Evolutionary conservation across 2,797 vertebrate species (phyloP).

Genomic region (Pelodytes ibericus): DNA sequence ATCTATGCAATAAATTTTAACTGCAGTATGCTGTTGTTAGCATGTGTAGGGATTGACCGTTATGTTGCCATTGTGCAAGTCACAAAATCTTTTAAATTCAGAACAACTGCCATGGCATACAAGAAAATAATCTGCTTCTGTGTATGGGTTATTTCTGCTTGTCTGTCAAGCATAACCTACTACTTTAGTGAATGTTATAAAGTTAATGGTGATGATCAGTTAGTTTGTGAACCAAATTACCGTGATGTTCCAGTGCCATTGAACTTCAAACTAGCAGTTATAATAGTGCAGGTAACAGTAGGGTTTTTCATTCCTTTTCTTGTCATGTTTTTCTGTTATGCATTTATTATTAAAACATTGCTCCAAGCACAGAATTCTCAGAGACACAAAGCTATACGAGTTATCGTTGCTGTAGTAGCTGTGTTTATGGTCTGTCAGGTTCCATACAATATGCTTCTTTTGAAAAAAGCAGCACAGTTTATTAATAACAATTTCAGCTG

Average conservation of each 20-base stretch:
- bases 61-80: slow-evolving; percentile 90
- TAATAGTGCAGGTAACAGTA: slow-evolving; percentile 75
- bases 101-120: slow-evolving; percentile 69
- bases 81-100: slow-evolving; percentile 80
- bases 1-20: slow-evolving; percentile 88
- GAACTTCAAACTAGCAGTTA: slow-evolving; percentile 69
- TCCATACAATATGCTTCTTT: slow-evolving; percentile 81
- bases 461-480: slow-evolving; percentile 67
- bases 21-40: slow-evolving; percentile 87
- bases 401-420: slow-evolving; percentile 81
- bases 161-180: slow-evolving; percentile 80
- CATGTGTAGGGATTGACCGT: slow-evolving; percentile 86
- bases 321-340: slow-evolving; percentile 86
- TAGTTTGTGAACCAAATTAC: slow-evolving; percentile 77
- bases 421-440: slow-evolving; percentile 86
- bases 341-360: slow-evolving; percentile 75
- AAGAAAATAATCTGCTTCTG: slow-evolving; percentile 71
- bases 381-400: slow-evolving; percentile 84
- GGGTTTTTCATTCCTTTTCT: slow-evolving; percentile 86
- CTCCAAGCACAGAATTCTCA: slow-evolving; percentile 82
- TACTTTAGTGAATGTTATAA: slow-evolving; percentile 73
- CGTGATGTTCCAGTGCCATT: slow-evolving; percentile 21
- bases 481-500: slow-evolving; percentile 64
- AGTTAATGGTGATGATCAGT: rapidly evolving
- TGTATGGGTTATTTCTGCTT: slow-evolving; percentile 77